These are phyloP conservation scores for Ptilodon capucinus DNA, from an alignment of 2,888 invertebrate species.

Conservation along the genomic window DNA sequence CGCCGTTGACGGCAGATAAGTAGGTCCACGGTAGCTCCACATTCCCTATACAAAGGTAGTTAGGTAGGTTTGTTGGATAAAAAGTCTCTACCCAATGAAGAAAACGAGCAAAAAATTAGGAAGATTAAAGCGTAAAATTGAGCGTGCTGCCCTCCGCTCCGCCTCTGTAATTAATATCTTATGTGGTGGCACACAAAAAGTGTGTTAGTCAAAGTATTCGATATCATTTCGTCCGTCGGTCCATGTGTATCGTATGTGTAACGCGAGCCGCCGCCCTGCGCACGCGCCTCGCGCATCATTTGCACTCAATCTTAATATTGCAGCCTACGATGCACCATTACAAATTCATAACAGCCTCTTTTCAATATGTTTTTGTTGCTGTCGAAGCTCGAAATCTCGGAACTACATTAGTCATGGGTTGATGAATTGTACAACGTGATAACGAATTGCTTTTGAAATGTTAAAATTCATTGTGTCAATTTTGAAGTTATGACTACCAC, in stretches of 20 bases:
- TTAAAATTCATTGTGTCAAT: neutral
- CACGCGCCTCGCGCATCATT: conserved; percentile 75
- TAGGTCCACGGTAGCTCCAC: too few species aligned
- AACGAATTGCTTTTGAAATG: conserved; percentile 8
- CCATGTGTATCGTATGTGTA: conserved; percentile 45
- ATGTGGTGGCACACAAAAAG: conserved; percentile 64
- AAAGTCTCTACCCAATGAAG: conserved; percentile 10
- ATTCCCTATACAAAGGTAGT: too few species aligned
- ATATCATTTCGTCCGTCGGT: conserved; percentile 38
- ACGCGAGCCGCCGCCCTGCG: conserved; percentile 57
- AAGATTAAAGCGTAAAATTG: conserved; percentile 66
- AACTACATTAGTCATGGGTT: conserved; percentile 36
- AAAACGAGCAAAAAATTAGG: conserved; percentile 39
- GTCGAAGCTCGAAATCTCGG: conserved; percentile 37
- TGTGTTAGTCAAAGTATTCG: conserved; percentile 39
- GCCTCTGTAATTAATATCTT: conserved; percentile 76
- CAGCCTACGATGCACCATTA: conserved; percentile 73
- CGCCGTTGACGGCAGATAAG: too few species aligned
- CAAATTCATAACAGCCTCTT: conserved; percentile 63
- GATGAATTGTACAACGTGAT: conserved; percentile 15
- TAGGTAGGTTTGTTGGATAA: neutral
- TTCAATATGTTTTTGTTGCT: conserved; percentile 52
- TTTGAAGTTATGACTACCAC: too few species aligned
- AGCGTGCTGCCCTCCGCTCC: conserved; percentile 61
- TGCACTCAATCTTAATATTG: conserved; percentile 78